Base-by-base conservation (phyloP, 1,140 invertebrate genomes). In the Palaemon carinicauda region DNA sequence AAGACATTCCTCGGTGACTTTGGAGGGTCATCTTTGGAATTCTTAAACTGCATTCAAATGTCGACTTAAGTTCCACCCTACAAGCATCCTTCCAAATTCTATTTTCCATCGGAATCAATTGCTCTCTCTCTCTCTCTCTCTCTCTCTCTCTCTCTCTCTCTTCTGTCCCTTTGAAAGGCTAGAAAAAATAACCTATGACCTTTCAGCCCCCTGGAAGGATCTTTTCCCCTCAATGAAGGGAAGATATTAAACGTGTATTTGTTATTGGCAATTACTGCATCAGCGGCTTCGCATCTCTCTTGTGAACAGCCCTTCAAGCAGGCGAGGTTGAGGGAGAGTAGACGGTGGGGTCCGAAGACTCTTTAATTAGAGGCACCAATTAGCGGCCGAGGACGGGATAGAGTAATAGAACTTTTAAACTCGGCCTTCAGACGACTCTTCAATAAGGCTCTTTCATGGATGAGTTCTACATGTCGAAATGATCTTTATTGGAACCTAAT, bases 311-410 rank as follows among this genome's bases (percentile, higher is more conserved):
- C 21, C 21, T n/a, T 56, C 24, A 50, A 27, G 27, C 17, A 65
- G 51, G 31, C 19, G 29, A 31, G 52, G 50, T 17, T n/a, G 52
- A 29, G 50, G 77, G 50, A 56, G 50, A 54, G 50, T 29, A 29
- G 41, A 33, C 27, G 31, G 31, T 24, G 71, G 71, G 71, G 71
- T 33, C 71, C 31, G 24, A 82, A 74, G 29, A 29, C 24, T 31
- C 31, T 82, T 69, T 82, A 82, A 82, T 82, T 82, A 82, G 60
- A 82, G 80, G 80, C n/a, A n/a, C 80, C 80, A 82, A 82, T 82
- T 82, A 82, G 33, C 54, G 80, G 29, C 33, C 19, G 54, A 69
- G 31, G n/a, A 71, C 31, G 69, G 80, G 56, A 21, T 21, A 54
- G 31, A 27, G 73, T 41, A 1, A 17, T 33, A 29, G 27, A 24